Evolutionary conservation across 2,888 invertebrate genomes (phyloP).

Genomic region (Zelleria hepariella): DNA sequence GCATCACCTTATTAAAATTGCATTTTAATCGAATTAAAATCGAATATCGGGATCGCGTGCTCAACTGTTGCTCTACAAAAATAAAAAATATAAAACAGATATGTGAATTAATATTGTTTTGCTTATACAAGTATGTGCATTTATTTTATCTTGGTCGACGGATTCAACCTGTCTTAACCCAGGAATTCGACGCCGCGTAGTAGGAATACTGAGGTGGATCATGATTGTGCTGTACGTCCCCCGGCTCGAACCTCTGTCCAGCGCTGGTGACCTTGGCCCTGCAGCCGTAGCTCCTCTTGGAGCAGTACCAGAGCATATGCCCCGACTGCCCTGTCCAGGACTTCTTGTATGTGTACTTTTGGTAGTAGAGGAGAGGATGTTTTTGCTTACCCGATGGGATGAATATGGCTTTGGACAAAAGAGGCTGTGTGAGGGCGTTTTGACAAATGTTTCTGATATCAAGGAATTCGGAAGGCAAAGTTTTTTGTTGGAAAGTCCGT

Average conservation of each 20-base stretch:
- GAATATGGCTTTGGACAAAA: conserved; percentile 28
- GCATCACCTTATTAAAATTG: too few species aligned
- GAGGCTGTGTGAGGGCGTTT: too few species aligned
- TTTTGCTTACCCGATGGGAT: conserved; percentile 50
- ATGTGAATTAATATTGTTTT: too few species aligned
- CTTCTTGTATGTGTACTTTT: conserved; percentile 33
- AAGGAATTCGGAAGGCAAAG: too few species aligned
- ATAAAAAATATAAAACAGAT: too few species aligned
- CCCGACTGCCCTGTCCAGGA: not conserved
- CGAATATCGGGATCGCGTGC: too few species aligned
- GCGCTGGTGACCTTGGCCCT: conserved; percentile 8
- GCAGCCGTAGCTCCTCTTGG: conserved; percentile 12
- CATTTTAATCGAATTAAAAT: too few species aligned
- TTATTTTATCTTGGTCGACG: not conserved
- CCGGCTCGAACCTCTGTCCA: not conserved
- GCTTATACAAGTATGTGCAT: too few species aligned
- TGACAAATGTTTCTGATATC: too few species aligned
- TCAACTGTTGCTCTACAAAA: too few species aligned
- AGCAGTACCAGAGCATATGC: conserved; percentile 48
- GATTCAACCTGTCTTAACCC: not conserved
- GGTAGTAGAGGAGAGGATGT: conserved; percentile 42
- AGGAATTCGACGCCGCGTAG: not conserved
- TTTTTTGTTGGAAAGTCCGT: too few species aligned
- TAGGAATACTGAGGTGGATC: conserved; percentile 10
- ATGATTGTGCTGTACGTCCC: conserved; percentile 15